Evolutionary conservation across 1,140 invertebrate species (phyloP).

Genomic region (Prorops nasuta): DNA sequence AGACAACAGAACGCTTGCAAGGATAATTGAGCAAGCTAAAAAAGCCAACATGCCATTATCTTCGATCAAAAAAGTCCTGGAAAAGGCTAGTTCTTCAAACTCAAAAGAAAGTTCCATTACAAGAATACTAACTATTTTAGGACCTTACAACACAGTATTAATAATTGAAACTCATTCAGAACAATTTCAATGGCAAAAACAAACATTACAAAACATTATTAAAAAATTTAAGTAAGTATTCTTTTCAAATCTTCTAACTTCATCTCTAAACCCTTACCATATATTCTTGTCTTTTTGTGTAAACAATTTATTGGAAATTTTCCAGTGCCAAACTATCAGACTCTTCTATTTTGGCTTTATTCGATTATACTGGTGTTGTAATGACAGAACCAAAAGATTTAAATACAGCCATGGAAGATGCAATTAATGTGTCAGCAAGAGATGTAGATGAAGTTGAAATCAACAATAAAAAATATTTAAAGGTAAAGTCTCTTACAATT

Average conservation of each 20-base stretch:
- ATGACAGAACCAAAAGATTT: conserved; percentile 41
- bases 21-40: conserved; percentile 61
- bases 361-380: conserved; percentile 59
- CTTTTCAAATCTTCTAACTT: conserved; percentile 5
- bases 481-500: conserved; percentile 34
- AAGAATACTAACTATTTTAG: too few relatives aligned
- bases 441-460: conserved; percentile 59
- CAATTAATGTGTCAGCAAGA: conserved; percentile 63
- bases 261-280: conserved; percentile 3
- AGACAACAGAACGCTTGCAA: conserved; percentile 58
- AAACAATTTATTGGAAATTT: conserved; percentile 5
- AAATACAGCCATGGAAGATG: conserved; percentile 63
- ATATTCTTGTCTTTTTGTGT: conserved; percentile 4
- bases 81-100: too few relatives aligned
- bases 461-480: conserved; percentile 39
- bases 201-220: conserved; percentile 45
- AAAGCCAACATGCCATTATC: conserved; percentile 61
- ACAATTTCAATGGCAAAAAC: conserved; percentile 41
- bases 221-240: conserved; percentile 54
- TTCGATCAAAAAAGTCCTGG: conserved; percentile 61
- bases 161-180: too few relatives aligned
- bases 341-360: conserved; percentile 45
- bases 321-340: conserved; percentile 33
- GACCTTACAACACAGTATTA: too few relatives aligned
- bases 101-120: too few relatives aligned